phyloP scores from a whole-genome alignment of 2,888 invertebrate species.

The Hedychridium roseum region DNA sequence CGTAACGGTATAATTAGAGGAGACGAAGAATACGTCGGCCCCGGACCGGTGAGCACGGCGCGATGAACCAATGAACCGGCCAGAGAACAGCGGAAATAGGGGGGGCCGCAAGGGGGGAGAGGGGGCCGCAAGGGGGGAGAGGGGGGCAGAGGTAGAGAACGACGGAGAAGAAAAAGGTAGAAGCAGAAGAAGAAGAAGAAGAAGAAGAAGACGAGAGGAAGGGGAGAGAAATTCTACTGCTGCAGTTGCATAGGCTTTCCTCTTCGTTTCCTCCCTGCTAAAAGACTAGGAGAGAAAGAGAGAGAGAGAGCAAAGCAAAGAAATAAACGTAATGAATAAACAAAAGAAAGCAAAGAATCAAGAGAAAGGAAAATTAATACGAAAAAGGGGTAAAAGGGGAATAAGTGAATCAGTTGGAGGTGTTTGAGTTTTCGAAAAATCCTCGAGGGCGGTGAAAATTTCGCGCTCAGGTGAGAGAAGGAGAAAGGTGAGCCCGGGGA shows the following conservation, averaged over 20 bases:
- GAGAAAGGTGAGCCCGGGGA: slow-evolving; percentile 4
- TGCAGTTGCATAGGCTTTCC: background rate
- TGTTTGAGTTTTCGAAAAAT: too few species aligned
- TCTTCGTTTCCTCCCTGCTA: background rate
- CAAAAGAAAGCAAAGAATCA: slow-evolving; percentile 37
- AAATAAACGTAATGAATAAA: too few species aligned
- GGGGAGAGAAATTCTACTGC: slow-evolving; percentile 17
- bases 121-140: background rate
- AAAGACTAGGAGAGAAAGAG: background rate
- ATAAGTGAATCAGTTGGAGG: background rate
- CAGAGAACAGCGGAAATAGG: slow-evolving; percentile 13
- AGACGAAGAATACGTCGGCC: slow-evolving; percentile 40
- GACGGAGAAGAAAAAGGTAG: background rate
- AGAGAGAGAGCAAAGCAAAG: slow-evolving; percentile 26
- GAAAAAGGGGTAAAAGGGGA: background rate
- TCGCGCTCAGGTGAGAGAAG: slow-evolving; percentile 6
- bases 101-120: slow-evolving; percentile 1
- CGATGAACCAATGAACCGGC: slow-evolving; percentile 44
- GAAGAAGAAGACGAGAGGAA: slow-evolving; percentile 12
- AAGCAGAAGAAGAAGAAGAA: slow-evolving; percentile 1
- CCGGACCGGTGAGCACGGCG: slow-evolving; percentile 35
- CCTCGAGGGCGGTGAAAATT: too few species aligned
- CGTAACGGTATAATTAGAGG: slow-evolving; percentile 47
- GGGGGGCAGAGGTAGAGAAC: slow-evolving; percentile 6
- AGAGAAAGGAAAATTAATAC: slow-evolving; percentile 16